Conservation (phyloP, 1,140 invertebrate genomes). For the Dolichoris vasculosae region DNA sequence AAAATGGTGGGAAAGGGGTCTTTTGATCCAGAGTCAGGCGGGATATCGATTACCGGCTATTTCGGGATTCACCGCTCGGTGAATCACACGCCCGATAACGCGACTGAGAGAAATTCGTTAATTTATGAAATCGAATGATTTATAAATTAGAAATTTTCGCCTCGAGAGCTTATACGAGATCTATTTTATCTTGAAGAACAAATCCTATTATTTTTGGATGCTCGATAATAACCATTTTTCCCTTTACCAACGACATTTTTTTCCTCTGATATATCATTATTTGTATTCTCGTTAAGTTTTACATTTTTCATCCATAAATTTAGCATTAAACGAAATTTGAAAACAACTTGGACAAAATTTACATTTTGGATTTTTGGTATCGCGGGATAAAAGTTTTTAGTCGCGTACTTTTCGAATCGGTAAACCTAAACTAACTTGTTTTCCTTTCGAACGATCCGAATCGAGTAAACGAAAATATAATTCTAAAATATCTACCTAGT, state of each 20-base stretch:
- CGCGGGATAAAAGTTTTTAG: background rate
- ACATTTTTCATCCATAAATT: background rate
- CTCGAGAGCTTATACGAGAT: slow-evolving; percentile 23
- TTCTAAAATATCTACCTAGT: no score
- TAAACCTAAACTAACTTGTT: slow-evolving; percentile 7
- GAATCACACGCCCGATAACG: slow-evolving; percentile 11
- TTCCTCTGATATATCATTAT: background rate
- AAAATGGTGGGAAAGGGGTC: background rate
- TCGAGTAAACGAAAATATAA: background rate
- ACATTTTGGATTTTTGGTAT: background rate
- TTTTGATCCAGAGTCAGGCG: background rate
- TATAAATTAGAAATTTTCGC: slow-evolving; percentile 46
- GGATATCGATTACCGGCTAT: slow-evolving; percentile 45
- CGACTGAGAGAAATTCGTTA: slow-evolving; percentile 24
- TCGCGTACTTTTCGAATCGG: background rate
- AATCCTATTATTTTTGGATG: background rate
- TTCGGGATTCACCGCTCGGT: slow-evolving; percentile 8
- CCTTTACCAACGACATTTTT: background rate
- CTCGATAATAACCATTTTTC: background rate
- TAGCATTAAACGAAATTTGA: background rate
- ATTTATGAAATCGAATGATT: slow-evolving; percentile 41
- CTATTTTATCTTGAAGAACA: background rate
- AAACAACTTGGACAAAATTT: background rate
- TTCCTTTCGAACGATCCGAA: background rate
- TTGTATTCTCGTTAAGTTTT: background rate